Evolutionary conservation across 53 echinoderm and acorn worm genomes (phyloP), one percentile per base, ranked within the genome.

Genomic region (Henricia sp.): DNA sequence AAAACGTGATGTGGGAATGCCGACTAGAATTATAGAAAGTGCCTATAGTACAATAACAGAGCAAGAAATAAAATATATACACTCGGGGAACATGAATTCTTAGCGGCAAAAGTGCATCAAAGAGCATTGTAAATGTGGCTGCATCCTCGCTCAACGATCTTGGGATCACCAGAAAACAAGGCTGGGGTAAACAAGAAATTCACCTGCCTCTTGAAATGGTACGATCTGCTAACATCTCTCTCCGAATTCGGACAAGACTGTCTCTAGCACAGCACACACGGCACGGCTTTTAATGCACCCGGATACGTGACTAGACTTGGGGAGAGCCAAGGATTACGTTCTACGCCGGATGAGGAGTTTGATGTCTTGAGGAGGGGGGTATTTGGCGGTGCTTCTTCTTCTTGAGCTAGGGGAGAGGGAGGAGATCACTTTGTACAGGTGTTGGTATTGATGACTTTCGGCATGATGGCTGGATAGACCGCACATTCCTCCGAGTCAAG

Each of bases 121-220:
- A n/a, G n/a, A n/a, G n/a, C n/a, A n/a, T n/a, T n/a, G n/a, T n/a
- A n/a, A n/a, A n/a, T n/a, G n/a, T n/a, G n/a, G n/a, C n/a, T n/a
- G n/a, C n/a, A n/a, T n/a, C n/a, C n/a, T n/a, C n/a, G n/a, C n/a
- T n/a, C n/a, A n/a, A n/a, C n/a, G n/a, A n/a, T n/a, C n/a, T n/a
- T n/a, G n/a, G n/a, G n/a, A 68, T n/a, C 39, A 37, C 38, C n/a
- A 37, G 4, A 41, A 17, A 24, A 17, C 0, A n/a, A 27, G 17
- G 19, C 57, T 11, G 26, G 28, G 39, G 37, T 26, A 24, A 33
- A 24, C 6, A 33, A 21, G 20, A 3, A 37, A 12, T 14, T 13
- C 74, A 26, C 74, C 74, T 28, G 37, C 74, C 74, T 74, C 74
- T 57, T 74, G 74, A 74, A 74, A 74, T 74, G 74, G 74, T 56